Evolutionary conservation across 2,888 invertebrate genomes (phyloP).

Genomic region (Lasioglossum oenotherae): DNA sequence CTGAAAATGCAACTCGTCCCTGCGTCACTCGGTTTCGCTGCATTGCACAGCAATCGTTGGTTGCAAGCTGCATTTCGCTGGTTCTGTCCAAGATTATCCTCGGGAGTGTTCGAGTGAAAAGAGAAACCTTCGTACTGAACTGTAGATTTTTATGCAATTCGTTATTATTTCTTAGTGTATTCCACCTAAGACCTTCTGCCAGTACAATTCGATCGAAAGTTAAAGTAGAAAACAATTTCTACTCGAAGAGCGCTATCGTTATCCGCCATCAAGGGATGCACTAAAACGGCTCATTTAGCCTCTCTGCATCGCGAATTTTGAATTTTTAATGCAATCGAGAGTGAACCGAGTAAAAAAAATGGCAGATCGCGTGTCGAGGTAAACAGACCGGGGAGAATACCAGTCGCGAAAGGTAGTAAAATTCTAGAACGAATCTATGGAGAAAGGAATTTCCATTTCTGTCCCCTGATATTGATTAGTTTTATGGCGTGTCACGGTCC

Average conservation of each 20-base stretch:
- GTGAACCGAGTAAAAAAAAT: not conserved
- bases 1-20: constrained; percentile 34
- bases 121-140: not conserved
- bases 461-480: constrained; percentile 20
- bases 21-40: constrained; percentile 2
- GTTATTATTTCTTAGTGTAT: too few species aligned
- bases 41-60: not conserved
- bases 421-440: constrained; percentile 10
- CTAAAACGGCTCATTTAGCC: not conserved
- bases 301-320: not conserved
- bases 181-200: not conserved
- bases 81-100: not conserved
- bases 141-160: not conserved
- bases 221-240: not conserved
- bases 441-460: constrained; percentile 44
- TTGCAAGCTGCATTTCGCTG: not conserved
- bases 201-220: not conserved
- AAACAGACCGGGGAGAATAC: constrained; percentile 4
- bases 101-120: not conserved
- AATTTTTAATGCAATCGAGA: not conserved
- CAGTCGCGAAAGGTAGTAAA: constrained; percentile 8
- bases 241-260: not conserved
- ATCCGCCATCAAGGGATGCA: not conserved
- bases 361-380: not conserved
- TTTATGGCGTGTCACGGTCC: constrained; percentile 31